Percentiles rank a stretch among this genome's conserved stretches.
Evolutionary conservation across 1,140 invertebrate species (phyloP).

Genomic region (Hylyphantes graminicola): DNA sequence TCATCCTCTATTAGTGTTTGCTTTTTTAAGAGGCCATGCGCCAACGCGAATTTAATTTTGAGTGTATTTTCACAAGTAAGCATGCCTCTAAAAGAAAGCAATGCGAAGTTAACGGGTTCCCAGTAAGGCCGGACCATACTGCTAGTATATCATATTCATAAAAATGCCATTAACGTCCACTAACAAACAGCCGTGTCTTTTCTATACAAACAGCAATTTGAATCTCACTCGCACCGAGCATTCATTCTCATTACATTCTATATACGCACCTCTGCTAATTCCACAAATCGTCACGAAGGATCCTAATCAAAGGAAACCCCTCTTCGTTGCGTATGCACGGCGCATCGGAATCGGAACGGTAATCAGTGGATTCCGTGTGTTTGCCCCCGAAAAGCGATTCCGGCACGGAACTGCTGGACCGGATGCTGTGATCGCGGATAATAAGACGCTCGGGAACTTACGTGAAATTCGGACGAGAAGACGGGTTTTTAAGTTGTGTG

Average conservation of each 20-base stretch:
- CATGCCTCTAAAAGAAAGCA: too few species aligned
- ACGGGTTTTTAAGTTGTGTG: neutral
- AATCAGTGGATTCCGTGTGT: slow-evolving; percentile 49
- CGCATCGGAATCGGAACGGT: slow-evolving; percentile 35
- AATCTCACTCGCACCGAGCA: too few species aligned
- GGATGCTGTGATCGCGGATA: slow-evolving; percentile 29
- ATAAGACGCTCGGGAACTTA: neutral
- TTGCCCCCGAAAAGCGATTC: slow-evolving; percentile 21
- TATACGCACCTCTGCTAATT: slow-evolving; percentile 23
- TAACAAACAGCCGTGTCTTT: too few species aligned
- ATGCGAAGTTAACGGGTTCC: too few species aligned
- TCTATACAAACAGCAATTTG: too few species aligned
- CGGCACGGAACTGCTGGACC: slow-evolving; percentile 10
- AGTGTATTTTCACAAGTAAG: too few species aligned
- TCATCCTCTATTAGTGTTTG: too few species aligned
- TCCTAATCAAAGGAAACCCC: slow-evolving; percentile 30
- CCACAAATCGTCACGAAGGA: slow-evolving; percentile 34
- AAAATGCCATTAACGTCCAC: too few species aligned
- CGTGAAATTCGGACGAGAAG: neutral
- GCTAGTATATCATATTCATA: too few species aligned
- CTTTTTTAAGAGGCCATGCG: too few species aligned
- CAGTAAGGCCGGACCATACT: too few species aligned
- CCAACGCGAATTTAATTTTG: too few species aligned
- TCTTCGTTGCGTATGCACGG: slow-evolving; percentile 12
- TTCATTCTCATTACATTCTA: slow-evolving; percentile 26